phyloP scores from a whole-genome alignment of 2,113 vertebrate genomes.

The Tringa solitaria region DNA sequence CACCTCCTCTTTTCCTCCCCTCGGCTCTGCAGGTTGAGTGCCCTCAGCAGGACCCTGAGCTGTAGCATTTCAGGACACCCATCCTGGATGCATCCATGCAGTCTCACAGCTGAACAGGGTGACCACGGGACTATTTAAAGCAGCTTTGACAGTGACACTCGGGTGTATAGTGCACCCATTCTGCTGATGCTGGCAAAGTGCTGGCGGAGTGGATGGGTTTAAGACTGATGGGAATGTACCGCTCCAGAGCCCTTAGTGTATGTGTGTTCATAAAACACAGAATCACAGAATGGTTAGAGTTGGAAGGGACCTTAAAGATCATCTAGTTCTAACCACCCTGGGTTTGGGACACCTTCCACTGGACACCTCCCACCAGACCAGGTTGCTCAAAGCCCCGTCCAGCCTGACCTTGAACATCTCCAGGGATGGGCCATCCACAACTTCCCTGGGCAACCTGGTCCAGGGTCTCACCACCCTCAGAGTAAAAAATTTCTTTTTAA shows the following conservation, averaged over 20 bases:
- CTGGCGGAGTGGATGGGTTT: constrained; percentile 31
- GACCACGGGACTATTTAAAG: constrained; percentile 68
- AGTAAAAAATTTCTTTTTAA: background rate
- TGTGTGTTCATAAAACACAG: background rate
- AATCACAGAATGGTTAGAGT: background rate
- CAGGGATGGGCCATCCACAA: background rate
- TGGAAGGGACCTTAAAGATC: background rate
- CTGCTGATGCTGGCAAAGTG: constrained; percentile 53
- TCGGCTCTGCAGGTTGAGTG: background rate
- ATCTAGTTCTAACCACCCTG: background rate
- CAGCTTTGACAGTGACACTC: background rate
- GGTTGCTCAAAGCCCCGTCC: background rate
- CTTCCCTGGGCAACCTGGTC: background rate
- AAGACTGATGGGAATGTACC: background rate
- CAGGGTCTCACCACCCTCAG: background rate
- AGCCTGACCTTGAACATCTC: background rate
- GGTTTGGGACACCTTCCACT: background rate
- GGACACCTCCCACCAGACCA: background rate
- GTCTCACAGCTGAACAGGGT: constrained; percentile 44
- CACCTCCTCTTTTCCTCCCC: background rate
- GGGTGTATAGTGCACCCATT: constrained; percentile 31
- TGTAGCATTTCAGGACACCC: background rate
- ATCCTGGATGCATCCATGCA: background rate
- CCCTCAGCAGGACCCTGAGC: background rate
- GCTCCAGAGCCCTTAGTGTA: background rate